phyloP scores from a whole-genome alignment of 2,797 vertebrate species.

The Sciurus vulgaris region DNA sequence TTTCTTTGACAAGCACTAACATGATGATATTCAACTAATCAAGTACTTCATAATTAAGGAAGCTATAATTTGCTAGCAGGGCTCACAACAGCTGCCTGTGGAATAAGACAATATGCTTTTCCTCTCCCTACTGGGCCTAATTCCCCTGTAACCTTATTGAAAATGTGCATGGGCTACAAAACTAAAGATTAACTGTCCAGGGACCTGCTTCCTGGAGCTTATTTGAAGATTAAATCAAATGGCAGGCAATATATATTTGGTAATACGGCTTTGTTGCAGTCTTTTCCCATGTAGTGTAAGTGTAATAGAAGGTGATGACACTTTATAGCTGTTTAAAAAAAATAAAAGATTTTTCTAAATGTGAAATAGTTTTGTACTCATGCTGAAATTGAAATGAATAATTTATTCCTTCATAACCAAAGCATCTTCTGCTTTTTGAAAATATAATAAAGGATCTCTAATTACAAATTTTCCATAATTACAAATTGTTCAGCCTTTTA shows the following conservation, averaged over 20 bases:
- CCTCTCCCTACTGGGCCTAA: constrained; percentile 85
- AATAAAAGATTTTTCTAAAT: constrained; percentile 76
- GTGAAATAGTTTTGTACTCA: constrained; percentile 78
- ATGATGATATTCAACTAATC: constrained; percentile 77
- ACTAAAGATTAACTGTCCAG: constrained; percentile 90
- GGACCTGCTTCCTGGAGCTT: constrained; percentile 89
- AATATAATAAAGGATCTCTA: constrained; percentile 80
- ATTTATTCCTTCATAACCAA: constrained; percentile 83
- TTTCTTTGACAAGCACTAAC: constrained; percentile 16
- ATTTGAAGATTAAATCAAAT: constrained; percentile 92
- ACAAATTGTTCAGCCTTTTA: constrained; percentile 79
- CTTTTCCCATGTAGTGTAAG: constrained; percentile 81
- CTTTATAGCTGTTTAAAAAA: constrained; percentile 79
- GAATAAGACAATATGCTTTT: constrained; percentile 86
- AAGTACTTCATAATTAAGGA: constrained; percentile 84
- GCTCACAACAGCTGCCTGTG: constrained; percentile 82
- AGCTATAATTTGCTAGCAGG: constrained; percentile 84
- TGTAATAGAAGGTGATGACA: constrained; percentile 83
- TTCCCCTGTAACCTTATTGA: constrained; percentile 89
- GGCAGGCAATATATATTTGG: constrained; percentile 89
- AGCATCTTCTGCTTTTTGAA: constrained; percentile 82
- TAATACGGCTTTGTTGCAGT: constrained; percentile 87
- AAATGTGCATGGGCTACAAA: constrained; percentile 90
- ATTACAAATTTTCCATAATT: constrained; percentile 83
- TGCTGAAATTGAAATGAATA: constrained; percentile 82